Evolutionary conservation across 2,113 vertebrate species (phyloP), one percentile per base, ranked within the genome.

Genomic region (Channa argus): DNA sequence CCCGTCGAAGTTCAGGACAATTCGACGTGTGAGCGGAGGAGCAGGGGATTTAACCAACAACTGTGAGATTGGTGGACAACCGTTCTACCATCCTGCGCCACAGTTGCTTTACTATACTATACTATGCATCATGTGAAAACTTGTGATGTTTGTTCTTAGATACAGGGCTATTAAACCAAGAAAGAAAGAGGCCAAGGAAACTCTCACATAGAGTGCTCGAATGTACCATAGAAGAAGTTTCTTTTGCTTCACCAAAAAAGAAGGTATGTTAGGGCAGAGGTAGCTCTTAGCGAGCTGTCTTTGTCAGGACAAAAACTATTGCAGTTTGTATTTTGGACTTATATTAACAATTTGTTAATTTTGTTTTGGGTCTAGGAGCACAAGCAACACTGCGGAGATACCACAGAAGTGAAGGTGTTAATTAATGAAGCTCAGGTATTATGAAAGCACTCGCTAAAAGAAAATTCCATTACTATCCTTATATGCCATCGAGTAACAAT

Each of bases 131-230:
- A 24, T 39, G 34, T 37, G 3, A 45, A n/a, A n/a, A 50, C 13
- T 1, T 2, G 2, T 63, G 39, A 38, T 52, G 24, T 44, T 39
- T 41, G 39, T 41, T 2, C 6, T 41, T 24, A 84, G 78, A 75
- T 4, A 43, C 47, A 11, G 80, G 53, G 58, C 58, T 66, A 56
- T 74, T 47, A 43, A 41, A 44, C 69, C 83, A 64, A 0, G 96
- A 97, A 89, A 95, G 95, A 89, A 97, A 97, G 77, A 95, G 96
- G 80, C 95, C 96, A 15, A 93, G 97, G 79, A 99, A 97, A 77
- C 94, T 95, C 63, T 96, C 93, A 3, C 96, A 98, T 82, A 96
- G 95, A 86, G 93, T 98, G 68, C 92, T 96, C 86, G 97, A 98
- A 83, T 96, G 88, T 54, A 79, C 94, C 69, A 95, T 96, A 88